Evolutionary conservation across 2,888 invertebrate species (phyloP), one percentile per base, ranked within the genome.

Genomic region (Xylocampa areola): DNA sequence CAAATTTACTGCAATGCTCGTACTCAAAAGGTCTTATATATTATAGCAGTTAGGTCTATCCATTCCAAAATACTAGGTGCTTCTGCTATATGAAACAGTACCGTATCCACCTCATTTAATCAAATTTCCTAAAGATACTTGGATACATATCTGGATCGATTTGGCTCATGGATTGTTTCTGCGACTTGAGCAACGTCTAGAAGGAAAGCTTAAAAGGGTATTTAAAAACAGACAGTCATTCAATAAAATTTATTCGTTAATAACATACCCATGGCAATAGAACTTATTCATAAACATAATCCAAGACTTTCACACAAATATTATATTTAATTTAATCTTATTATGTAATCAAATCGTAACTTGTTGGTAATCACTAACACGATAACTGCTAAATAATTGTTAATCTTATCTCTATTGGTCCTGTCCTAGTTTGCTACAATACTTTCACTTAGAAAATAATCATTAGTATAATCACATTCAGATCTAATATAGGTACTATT

Each of bases 381-480:
- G 14, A 35, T 47, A 63, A 43, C 33, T 50, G 14, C 57, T 57
- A 39, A 36, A 68, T 57, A 68, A 68, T 37, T 37, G 33, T 70
- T 48, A 47, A 8, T 43, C 50, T 60, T 55, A 53, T 25, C 30
- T 39, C 29, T 61, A 41, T 47, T 37, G 39, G 23, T 61, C 37
- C 41, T 48, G 47, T 41, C 35, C 33, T 50, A 68, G 4, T 37
- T 52, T 39, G 41, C 44, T 54, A 49, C 40, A 55, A 45, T 62
- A 62, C 53, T 57, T 70, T 70, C 54, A 55, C 66, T 53, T 55
- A 64, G 29, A 52, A 57, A 54, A 66, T 53, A 62, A 39, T 49
- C 51, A 39, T 43, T 19, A 51, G 27, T 43, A 19, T 48, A 62
- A 68, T 69, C 60, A 76, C 69, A 59, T 59, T 59, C 39, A 54